Evolutionary conservation across 2,797 vertebrate genomes (phyloP), one percentile per base, ranked within the genome.

Genomic region (Myiotriccus ornatus): DNA sequence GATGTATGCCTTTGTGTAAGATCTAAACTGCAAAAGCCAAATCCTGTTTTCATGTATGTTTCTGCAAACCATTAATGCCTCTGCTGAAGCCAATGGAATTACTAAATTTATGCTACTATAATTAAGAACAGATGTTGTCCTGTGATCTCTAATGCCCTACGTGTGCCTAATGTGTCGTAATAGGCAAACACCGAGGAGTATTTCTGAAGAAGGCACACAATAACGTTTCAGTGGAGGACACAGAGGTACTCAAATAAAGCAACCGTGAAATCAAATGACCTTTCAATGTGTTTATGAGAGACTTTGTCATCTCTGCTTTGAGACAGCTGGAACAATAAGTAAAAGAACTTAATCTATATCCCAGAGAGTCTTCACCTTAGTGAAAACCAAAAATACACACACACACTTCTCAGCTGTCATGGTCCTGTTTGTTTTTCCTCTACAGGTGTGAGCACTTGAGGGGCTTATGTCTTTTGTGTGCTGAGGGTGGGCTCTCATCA

Each of bases 251-350:
- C 49, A 82, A 41, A 84, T 25, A 92, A 91, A 90, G n/a, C 49
- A 83, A 80, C 46, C 34, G 12, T 94, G 76, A 91, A 94, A 92
- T 84, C 60, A 92, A 95, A 87, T 86, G 87, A 92, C 87, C 84
- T 93, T 92, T 91, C 89, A 87, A 50, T 93, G 75, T 89, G 62
- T 87, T 95, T 85, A 73, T 52, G 68, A 87, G 60, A 84, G 41
- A 68, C 64, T 90, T 76, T 75, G 87, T 85, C 75, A 81, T 91
- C 60, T 87, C 71, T 0, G 4, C 65, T 89, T 89, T 12, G 16
- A 89, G 65, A 50, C 73, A 92, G 69, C 62, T 92, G 90, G 84
- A 95, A 88, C 47, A 94, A 63, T 6, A 9, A 84, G 74, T 44
- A 77, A 49, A 52, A 84, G 62, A 91, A 87, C 47, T 92, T 94